phyloP scores from a whole-genome alignment of 2,888 invertebrate species.

The Neria commutata region DNA sequence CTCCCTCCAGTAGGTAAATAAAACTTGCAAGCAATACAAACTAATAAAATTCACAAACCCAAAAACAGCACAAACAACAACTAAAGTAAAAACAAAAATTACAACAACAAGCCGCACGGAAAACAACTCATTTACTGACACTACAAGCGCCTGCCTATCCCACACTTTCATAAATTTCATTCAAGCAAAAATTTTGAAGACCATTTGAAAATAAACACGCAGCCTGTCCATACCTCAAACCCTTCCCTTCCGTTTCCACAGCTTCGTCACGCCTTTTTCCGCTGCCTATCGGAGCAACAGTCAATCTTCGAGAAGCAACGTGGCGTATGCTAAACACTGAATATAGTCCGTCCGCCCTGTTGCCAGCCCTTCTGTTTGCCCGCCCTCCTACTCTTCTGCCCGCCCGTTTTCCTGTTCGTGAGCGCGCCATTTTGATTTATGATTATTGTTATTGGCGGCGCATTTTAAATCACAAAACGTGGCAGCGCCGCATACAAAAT shows the following conservation, averaged over 20 bases:
- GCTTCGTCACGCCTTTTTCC: no score
- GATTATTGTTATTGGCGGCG: slow-evolving; percentile 57
- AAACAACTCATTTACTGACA: not conserved
- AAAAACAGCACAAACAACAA: slow-evolving; percentile 37
- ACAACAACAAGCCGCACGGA: not conserved
- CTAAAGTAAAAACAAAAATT: not conserved
- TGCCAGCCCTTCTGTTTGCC: not conserved
- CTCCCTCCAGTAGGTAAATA: no score
- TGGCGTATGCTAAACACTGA: not conserved
- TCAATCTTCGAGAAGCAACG: no score
- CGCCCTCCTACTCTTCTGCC: not conserved
- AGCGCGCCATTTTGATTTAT: slow-evolving; percentile 47
- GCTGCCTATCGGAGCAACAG: no score
- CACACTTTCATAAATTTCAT: slow-evolving; percentile 1
- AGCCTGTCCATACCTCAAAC: no score
- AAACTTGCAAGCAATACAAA: no score
- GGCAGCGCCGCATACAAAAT: slow-evolving; percentile 8
- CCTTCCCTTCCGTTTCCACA: no score
- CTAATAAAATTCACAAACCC: slow-evolving; percentile 18
- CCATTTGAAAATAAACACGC: not conserved
- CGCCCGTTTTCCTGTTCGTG: not conserved
- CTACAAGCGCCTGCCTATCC: no score
- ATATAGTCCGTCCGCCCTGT: not conserved
- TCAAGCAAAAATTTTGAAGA: not conserved
- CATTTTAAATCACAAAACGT: slow-evolving; percentile 53